Base-by-base conservation (phyloP, 2,888 invertebrate species). In the Phalangium opilio region DNA sequence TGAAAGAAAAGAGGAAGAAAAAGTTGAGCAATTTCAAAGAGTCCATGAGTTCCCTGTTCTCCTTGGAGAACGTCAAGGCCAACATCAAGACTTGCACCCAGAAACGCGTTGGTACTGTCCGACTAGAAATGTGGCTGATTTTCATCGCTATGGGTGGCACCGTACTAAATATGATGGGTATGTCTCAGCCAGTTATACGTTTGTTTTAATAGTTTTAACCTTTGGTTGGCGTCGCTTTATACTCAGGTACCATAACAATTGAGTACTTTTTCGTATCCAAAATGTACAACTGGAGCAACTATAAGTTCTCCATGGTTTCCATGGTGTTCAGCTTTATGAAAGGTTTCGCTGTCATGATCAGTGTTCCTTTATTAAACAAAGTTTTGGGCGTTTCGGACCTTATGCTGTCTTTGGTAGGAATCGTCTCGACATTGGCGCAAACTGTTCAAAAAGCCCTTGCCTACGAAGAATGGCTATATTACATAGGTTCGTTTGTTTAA, bases 41-140 rank as follows among this genome's bases (percentile, higher is more conserved):
- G n/a, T 44, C 50, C 21, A 42, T 50, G n/a, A 20, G 14, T 5
- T 44, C 50, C 11, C 17, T 52, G 11, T 47, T 52, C 18, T 11
- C 20, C 5, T 12, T 48, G 5, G 52, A 52, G 4, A 52, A 52
- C 15, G n/a, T 50, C 18, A 50, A 46, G 41, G 39, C 46, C 3
- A 52, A 50, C 15, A 43, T 46, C 21, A 43, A 32, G 21, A 50
- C 52, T 1, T 52, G 52, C 17, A 48, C 44, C 11, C 36, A 43
- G 40, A 15, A 15, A 2, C 41, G 52, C 15, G 43, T 45, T 2
- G 50, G 50, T 8, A 50, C 45, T n/a, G 21, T 52, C 5, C 27
- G 50, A n/a, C 12, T 46, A 10, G 50, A 52, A 38, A 48, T 52
- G n/a, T 52, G 50, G 50, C 17, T 48, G 11, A 35, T 50, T 7